Conservation (phyloP, 1,140 invertebrate species). For the Drosophila takahashii region DNA sequence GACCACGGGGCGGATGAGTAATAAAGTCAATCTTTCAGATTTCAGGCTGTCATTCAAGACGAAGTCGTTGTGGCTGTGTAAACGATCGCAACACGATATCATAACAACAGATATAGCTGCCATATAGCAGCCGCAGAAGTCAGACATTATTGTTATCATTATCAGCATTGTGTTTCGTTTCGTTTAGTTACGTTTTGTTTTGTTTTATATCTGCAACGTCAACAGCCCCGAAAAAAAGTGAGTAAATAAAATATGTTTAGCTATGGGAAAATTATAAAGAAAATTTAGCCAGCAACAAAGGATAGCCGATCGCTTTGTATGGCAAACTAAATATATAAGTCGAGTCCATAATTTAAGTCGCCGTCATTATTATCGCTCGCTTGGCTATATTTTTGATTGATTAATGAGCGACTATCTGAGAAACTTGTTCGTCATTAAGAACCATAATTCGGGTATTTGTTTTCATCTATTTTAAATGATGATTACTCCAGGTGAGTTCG, state of each 20-base stretch:
- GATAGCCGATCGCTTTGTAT: constrained; percentile 4
- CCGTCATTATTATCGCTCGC: constrained; percentile 7
- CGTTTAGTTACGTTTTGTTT: constrained; percentile 11
- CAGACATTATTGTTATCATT: constrained; percentile 31
- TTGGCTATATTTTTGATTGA: constrained; percentile 30
- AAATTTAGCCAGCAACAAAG: constrained; percentile 23
- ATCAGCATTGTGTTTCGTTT: constrained; percentile 39
- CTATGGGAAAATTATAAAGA: constrained; percentile 2
- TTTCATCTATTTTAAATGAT: constrained; percentile 40
- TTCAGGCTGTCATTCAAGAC: constrained; percentile 22
- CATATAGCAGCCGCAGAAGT: constrained; percentile 10
- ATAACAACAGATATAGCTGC: constrained; percentile 14
- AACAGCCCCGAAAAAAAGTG: constrained; percentile 39
- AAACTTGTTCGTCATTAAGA: constrained; percentile 32
- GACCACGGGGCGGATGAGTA: constrained; percentile 72
- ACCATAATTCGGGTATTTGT: constrained; percentile 17
- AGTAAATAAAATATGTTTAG: constrained; percentile 28
- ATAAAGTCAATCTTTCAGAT: constrained; percentile 72
- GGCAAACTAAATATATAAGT: constrained; percentile 3
- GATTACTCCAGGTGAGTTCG: too few relatives aligned
- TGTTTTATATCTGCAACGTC: constrained; percentile 35
- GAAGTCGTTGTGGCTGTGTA: constrained; percentile 43
- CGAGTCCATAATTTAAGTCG: constrained; percentile 17
- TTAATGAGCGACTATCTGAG: constrained; percentile 26
- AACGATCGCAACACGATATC: constrained; percentile 64